Conservation (phyloP, 2,797 vertebrate genomes). For the Euthynnus affinis region DNA sequence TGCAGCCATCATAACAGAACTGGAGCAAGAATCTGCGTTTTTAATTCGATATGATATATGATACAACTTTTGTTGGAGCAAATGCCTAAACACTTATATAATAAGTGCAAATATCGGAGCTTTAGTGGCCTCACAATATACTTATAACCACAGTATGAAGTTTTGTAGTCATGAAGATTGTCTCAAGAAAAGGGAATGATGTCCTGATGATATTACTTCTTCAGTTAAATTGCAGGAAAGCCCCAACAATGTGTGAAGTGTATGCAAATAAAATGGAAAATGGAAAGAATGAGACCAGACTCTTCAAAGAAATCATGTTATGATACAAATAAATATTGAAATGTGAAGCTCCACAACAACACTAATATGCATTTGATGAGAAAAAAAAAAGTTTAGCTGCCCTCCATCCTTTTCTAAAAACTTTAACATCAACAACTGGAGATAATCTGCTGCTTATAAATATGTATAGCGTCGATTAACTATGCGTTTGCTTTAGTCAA, state of each 20-base stretch:
- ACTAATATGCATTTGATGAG: slow-evolving; percentile 13
- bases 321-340: background rate
- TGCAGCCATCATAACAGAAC: slow-evolving; percentile 8
- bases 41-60: slow-evolving; percentile 7
- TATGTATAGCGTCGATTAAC: slow-evolving; percentile 42
- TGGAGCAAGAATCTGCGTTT: slow-evolving; percentile 3
- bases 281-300: background rate
- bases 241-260: background rate
- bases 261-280: background rate
- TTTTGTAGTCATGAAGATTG: no score
- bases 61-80: background rate
- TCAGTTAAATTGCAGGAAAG: no score
- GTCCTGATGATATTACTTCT: no score
- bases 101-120: no score
- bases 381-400: background rate
- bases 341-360: background rate
- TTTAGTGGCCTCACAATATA: no score
- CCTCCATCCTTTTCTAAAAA: slow-evolving; percentile 20
- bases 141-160: no score
- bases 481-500: slow-evolving; percentile 14
- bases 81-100: no score
- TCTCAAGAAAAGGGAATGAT: no score
- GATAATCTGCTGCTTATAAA: slow-evolving; percentile 40
- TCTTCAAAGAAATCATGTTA: background rate
- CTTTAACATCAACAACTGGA: slow-evolving; percentile 36